phyloP scores from a whole-genome alignment of 2,888 invertebrate species.

The Pogonocherus hispidulus region DNA sequence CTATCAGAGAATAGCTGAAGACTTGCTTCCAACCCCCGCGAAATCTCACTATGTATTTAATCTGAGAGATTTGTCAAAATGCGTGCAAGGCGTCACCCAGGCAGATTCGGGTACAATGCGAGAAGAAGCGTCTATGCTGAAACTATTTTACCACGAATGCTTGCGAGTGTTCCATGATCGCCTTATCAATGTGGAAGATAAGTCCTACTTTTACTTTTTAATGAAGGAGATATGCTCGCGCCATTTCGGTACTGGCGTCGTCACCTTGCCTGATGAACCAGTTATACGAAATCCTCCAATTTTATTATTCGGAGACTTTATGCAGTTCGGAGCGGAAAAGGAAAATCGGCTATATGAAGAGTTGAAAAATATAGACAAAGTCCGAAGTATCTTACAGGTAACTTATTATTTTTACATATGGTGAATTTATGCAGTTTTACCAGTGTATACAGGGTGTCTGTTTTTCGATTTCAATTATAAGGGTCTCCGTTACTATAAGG shows the following conservation, averaged over 20 bases:
- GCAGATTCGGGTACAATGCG: slow-evolving; percentile 81
- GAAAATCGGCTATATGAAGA: slow-evolving; percentile 87
- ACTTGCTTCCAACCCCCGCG: slow-evolving; percentile 90
- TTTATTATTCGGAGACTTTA: slow-evolving; percentile 86
- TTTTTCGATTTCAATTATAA: too few relatives aligned
- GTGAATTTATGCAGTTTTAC: too few relatives aligned
- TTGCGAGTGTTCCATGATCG: slow-evolving; percentile 90
- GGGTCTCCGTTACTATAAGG: too few relatives aligned
- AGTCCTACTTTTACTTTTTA: slow-evolving; percentile 82
- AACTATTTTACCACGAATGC: slow-evolving; percentile 93
- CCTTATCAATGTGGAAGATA: slow-evolving; percentile 85
- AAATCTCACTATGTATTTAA: slow-evolving; percentile 96
- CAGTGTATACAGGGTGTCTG: too few relatives aligned
- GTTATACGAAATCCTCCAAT: slow-evolving; percentile 76
- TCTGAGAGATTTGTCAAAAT: slow-evolving; percentile 90
- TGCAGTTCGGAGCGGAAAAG: slow-evolving; percentile 80
- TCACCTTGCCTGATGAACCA: slow-evolving; percentile 74
- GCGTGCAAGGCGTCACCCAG: slow-evolving; percentile 90
- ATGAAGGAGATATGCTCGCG: slow-evolving; percentile 78
- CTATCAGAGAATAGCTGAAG: slow-evolving; percentile 83
- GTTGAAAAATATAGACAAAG: slow-evolving; percentile 79
- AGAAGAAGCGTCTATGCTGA: slow-evolving; percentile 77
- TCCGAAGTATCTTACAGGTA: slow-evolving; percentile 80
- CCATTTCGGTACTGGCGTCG: slow-evolving; percentile 75
- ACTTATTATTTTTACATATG: too few relatives aligned